Base-by-base conservation (phyloP, 1,140 invertebrate species). In the Zaprionus kolodkinae region DNA sequence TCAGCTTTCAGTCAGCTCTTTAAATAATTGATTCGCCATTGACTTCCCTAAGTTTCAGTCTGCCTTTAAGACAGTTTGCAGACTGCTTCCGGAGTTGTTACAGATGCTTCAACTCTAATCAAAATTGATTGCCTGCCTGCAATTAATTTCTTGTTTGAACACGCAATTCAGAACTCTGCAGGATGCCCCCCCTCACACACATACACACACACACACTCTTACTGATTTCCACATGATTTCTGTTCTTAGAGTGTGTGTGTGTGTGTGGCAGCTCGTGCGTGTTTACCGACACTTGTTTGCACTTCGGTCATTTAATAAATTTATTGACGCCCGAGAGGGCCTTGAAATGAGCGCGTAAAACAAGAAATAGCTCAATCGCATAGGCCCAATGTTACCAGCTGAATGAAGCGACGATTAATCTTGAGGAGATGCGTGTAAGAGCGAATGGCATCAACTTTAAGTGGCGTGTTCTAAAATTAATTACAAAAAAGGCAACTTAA, bases 121-220 rank as follows among this genome's bases (percentile, higher is more conserved):
- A 88, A 88, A 88, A 88, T 88, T 84, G 85, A 88, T 88, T 89
- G 85, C 85, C 54, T 72, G 67, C 68, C 38, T 71, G 85, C 85
- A 88, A 88, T 88, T 88, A 88, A 84, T 84, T 84, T 81, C 70
- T 81, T 88, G 74, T 89, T 89, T 89, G 85, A 84, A 69, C 84
- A 88, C 84, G 84, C 84, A 87, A 88, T 88, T 83, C 72, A 87
- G 80, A 71, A 77, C 72, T 63, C 60, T 52, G 57, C 56, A 62
- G 63, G 33, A 72, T 54, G 35, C 66, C 56, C 33, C 21, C 21
- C 21, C 21, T 21, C 1, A 21, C 21, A 21, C 21, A 21, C n/a
- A 63, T 55, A 54, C 62, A 76, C 56, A 48, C 64, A 55, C 35
- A 60, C 63, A 59, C 63, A 65, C 38, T 54, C 68, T 72, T 35